Conservation (phyloP, 2,797 vertebrate species). For the Rhynchotus rufescens region DNA sequence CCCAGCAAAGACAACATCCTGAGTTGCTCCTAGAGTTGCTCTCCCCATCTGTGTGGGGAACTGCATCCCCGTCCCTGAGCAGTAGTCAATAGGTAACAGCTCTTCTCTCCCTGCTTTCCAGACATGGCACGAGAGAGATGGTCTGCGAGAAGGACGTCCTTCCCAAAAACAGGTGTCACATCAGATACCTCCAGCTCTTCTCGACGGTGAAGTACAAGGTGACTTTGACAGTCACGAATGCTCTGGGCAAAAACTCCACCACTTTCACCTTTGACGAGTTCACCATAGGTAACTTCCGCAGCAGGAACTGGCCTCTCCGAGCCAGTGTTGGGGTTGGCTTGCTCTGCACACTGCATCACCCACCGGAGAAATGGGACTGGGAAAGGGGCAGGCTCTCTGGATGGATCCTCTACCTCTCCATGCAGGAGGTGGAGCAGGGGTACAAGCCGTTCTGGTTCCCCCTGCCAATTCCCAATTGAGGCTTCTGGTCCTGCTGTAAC, state of each 20-base stretch:
- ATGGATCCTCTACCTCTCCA: not conserved
- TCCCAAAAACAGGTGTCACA: conserved; percentile 96
- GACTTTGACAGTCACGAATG: conserved; percentile 91
- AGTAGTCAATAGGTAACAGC: not conserved
- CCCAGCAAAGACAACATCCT: no score
- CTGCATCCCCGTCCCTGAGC: fast-evolving
- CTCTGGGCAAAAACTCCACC: conserved; percentile 87
- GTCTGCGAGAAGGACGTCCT: conserved; percentile 88
- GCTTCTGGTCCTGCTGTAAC: not conserved
- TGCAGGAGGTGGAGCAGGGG: not conserved
- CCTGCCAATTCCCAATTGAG: not conserved
- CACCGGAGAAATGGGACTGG: fast-evolving
- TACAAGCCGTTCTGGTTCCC: not conserved
- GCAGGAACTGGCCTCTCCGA: not conserved
- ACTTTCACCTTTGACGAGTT: conserved; percentile 91
- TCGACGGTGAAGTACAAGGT: conserved; percentile 93
- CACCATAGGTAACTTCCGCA: conserved; percentile 84
- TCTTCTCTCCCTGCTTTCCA: conserved; percentile 66
- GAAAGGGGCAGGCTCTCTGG: not conserved
- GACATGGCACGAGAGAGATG: conserved; percentile 90
- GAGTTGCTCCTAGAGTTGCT: not conserved
- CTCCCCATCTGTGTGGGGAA: not conserved
- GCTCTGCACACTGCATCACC: fast-evolving
- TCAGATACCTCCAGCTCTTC: conserved; percentile 93
- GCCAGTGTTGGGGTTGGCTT: not conserved